Base-by-base conservation (phyloP, 2,797 vertebrate genomes). In the Bovichtus variegatus region DNA sequence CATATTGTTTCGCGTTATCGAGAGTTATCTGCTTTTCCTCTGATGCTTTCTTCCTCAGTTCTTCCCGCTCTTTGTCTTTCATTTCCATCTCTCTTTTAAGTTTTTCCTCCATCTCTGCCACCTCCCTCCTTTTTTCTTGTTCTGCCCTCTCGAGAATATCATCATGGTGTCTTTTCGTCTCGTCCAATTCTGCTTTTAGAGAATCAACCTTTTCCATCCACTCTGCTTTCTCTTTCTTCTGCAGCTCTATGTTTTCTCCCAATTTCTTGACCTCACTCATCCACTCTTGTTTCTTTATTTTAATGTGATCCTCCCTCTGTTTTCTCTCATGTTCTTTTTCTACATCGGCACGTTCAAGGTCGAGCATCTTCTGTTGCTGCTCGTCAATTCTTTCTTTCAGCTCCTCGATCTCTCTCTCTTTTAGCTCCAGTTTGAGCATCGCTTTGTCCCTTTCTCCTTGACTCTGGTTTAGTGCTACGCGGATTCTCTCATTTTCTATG, bases 331-430 rank as follows among this genome's bases (percentile, higher is more conserved):
- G 66, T 34, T 93, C 92, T 5, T 67, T 85, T 38, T 87, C 66
- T 0, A 69, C 74, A 2, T 21, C 16, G 13, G 50, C 18, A 3
- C 67, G 73, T 71, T 95, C 92, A 4, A 93, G 81, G 65, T 94
- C 85, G 0, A 94, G 81, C 15, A 93, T 43, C 74, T 94, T 94
- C 4, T 87, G 61, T 51, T 93, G 92, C 71, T 92, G 92, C 69
- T 96, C 95, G 0, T 95, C 94, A 0, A 84, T 69, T 58, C 92
- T 87, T 63, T 94, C 94, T 15, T 70, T 91, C 57, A 93, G 74
- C 79, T 95, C 94, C n/a, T 94, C 93, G 0, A 71, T 86, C 81
- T 95, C 94, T 51, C 84, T 80, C 15, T 94, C 93, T 64, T 68
- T 92, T 0, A 81, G 78, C 57, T 94, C 92, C 59, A 93, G 31